Evolutionary conservation across 2,113 vertebrate genomes (phyloP).

Genomic region (Bos javanicus): DNA sequence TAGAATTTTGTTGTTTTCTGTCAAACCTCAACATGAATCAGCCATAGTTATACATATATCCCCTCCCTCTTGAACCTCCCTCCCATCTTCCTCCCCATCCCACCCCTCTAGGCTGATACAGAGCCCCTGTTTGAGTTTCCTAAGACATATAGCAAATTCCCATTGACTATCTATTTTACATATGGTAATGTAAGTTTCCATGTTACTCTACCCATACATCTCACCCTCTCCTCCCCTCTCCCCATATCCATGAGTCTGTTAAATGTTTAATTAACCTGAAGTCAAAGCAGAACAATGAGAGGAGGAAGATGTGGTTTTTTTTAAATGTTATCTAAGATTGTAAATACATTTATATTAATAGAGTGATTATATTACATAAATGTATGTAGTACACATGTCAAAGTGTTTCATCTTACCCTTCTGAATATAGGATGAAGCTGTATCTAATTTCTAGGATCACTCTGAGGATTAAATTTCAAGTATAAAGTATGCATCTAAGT

Average conservation of each 20-base stretch:
- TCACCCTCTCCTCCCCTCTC: background rate
- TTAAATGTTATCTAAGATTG: background rate
- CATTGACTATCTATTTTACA: background rate
- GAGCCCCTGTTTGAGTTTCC: background rate
- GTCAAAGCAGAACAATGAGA: background rate
- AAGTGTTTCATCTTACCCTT: background rate
- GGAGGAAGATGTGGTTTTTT: background rate
- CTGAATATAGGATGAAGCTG: background rate
- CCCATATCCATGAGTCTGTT: background rate
- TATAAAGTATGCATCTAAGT: background rate
- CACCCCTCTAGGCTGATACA: background rate
- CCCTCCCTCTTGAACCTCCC: fast-evolving
- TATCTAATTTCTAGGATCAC: background rate
- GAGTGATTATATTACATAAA: background rate
- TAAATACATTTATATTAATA: background rate
- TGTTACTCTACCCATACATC: background rate
- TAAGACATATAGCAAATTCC: background rate
- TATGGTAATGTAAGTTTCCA: background rate
- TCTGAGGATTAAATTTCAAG: background rate
- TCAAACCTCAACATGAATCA: background rate
- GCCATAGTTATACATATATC: background rate
- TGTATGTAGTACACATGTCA: background rate
- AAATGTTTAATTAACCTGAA: background rate
- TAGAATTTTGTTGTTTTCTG: background rate
- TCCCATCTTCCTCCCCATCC: background rate